Evolutionary conservation across 1,140 invertebrate genomes (phyloP).

Genomic region (Drosophila kanapiae): DNA sequence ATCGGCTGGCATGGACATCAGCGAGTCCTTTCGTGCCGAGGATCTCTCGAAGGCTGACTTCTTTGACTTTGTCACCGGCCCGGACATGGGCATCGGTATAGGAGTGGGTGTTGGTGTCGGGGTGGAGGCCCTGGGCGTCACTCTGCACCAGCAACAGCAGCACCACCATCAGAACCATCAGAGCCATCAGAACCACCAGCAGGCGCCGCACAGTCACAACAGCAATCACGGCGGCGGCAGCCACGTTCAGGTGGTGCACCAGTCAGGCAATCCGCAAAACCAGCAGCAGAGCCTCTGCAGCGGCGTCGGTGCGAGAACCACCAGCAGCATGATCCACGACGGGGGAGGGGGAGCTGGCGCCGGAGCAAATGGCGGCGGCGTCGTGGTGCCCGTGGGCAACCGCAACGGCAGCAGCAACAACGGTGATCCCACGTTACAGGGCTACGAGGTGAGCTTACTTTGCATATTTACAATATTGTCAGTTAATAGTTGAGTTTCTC

Average conservation of each 20-base stretch:
- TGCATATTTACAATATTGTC: not conserved
- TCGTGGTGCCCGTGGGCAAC: slow-evolving; percentile 64
- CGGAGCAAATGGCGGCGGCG: slow-evolving; percentile 39
- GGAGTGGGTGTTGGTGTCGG: slow-evolving; percentile 71
- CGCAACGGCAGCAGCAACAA: slow-evolving; percentile 72
- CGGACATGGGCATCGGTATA: slow-evolving; percentile 86
- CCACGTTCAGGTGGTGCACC: slow-evolving; percentile 49
- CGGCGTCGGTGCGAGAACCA: slow-evolving; percentile 54
- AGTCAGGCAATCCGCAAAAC: slow-evolving; percentile 42
- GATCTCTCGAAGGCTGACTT: slow-evolving; percentile 92
- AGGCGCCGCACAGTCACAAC: slow-evolving; percentile 63
- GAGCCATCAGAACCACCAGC: slow-evolving; percentile 43
- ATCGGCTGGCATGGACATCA: slow-evolving; percentile 90
- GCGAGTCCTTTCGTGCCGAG: slow-evolving; percentile 91
- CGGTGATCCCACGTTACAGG: slow-evolving; percentile 81
- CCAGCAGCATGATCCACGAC: slow-evolving; percentile 74
- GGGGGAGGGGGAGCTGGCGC: slow-evolving; percentile 37
- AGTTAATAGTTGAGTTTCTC: not conserved
- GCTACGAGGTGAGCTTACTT: slow-evolving; percentile 68
- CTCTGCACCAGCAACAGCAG: slow-evolving; percentile 52
- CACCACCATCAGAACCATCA: slow-evolving; percentile 41
- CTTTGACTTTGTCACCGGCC: slow-evolving; percentile 94
- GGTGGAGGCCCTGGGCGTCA: slow-evolving; percentile 40
- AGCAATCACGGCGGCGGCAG: slow-evolving; percentile 44
- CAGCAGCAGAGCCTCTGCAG: slow-evolving; percentile 60